phyloP scores from a whole-genome alignment of 1,140 invertebrate genomes.

The Latrodectus geometricus region DNA sequence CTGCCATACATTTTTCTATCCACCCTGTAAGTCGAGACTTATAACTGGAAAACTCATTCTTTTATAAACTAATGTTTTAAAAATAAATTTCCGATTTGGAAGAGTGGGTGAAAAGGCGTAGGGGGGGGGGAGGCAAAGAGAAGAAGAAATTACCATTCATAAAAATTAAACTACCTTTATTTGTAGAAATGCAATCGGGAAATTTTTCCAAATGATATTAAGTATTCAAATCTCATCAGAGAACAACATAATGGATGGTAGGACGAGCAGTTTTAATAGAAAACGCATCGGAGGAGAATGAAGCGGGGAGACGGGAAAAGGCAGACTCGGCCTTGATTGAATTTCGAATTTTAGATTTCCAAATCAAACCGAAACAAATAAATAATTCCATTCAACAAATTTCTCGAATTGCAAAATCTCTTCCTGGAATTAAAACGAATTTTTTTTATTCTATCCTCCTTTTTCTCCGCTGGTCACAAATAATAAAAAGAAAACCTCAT shows the following conservation, averaged over 20 bases:
- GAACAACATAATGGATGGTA: neutral
- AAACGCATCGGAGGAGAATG: neutral
- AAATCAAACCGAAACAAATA: slow-evolving; percentile 41
- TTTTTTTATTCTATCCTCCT: neutral
- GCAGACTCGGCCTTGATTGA: slow-evolving; percentile 30
- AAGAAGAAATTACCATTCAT: neutral
- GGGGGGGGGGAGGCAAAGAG: too few relatives aligned
- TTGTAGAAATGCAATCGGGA: too few relatives aligned
- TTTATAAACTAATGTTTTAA: too few relatives aligned
- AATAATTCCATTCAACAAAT: slow-evolving; percentile 41
- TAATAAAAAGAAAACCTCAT: slow-evolving; percentile 31
- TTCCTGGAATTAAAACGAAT: neutral
- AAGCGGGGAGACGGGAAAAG: neutral
- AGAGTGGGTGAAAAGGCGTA: neutral
- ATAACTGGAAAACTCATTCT: too few relatives aligned
- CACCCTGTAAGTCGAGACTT: too few relatives aligned
- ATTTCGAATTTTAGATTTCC: slow-evolving; percentile 44
- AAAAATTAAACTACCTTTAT: neutral
- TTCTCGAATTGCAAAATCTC: slow-evolving; percentile 23
- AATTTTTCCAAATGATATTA: slow-evolving; percentile 7
- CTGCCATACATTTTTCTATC: too few relatives aligned
- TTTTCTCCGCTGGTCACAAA: neutral
- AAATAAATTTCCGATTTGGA: neutral
- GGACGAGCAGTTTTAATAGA: slow-evolving; percentile 28
- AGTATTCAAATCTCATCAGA: slow-evolving; percentile 22